Percentiles rank a stretch among this genome's conserved stretches.
Evolutionary conservation across 2,797 vertebrate genomes (phyloP).

Genomic region (Coranthus polyacanthus): DNA sequence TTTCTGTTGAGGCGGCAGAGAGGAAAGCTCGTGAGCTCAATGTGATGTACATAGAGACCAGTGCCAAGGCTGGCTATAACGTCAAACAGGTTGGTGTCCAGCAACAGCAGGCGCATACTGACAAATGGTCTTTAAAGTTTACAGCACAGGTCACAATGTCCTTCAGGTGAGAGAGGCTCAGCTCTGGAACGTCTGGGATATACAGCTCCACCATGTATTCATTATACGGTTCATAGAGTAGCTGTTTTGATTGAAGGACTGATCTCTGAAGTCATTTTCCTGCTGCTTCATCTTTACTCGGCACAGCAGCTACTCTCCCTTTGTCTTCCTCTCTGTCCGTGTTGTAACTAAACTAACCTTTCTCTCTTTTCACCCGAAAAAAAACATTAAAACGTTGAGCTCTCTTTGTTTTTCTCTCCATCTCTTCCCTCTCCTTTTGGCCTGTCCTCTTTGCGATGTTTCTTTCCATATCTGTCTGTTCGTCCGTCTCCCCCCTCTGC

Average conservation of each 20-base stretch:
- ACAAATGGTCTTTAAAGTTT: slow-evolving; percentile 35
- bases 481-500: slow-evolving; percentile 70
- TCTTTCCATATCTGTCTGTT: slow-evolving; percentile 71
- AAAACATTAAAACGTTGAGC: slow-evolving; percentile 67
- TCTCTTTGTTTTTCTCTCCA: slow-evolving; percentile 70
- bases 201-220: slow-evolving; percentile 28
- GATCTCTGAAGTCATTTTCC: slow-evolving; percentile 50
- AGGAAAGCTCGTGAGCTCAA: slow-evolving; percentile 88
- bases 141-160: slow-evolving; percentile 27
- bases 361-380: slow-evolving; percentile 62
- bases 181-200: slow-evolving; percentile 15
- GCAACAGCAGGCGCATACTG: slow-evolving; percentile 53
- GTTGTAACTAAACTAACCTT: slow-evolving; percentile 81
- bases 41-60: slow-evolving; percentile 91
- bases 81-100: slow-evolving; percentile 87
- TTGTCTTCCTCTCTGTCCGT: slow-evolving; percentile 54
- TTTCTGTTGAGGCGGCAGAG: slow-evolving; percentile 90
- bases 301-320: slow-evolving; percentile 60
- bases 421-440: slow-evolving; percentile 55
- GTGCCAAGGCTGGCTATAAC: slow-evolving; percentile 89
- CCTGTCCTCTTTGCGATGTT: slow-evolving; percentile 64
- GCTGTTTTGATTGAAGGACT: slow-evolving; percentile 47
- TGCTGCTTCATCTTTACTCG: slow-evolving; percentile 62
- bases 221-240: slow-evolving; percentile 46
- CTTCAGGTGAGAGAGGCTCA: slow-evolving; percentile 39